phyloP scores from a whole-genome alignment of 2,113 vertebrate species.

The Megaceryle maxima region DNA sequence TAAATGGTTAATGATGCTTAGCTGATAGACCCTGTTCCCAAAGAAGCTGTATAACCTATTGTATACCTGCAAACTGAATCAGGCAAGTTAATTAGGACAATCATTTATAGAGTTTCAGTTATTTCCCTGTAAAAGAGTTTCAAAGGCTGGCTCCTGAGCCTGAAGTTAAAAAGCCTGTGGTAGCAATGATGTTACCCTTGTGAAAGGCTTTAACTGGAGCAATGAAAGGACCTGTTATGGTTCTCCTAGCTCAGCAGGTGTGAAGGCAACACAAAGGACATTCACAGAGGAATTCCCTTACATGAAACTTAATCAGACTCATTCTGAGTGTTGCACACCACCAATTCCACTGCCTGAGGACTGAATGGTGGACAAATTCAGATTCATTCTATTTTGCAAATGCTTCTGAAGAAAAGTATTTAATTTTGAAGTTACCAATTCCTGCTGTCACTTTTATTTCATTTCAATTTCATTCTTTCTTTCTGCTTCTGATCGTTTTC shows the following conservation, averaged over 20 bases:
- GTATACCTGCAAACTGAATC: neutral
- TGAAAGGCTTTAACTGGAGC: slow-evolving; percentile 28
- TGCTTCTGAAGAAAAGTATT: neutral
- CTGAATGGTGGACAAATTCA: neutral
- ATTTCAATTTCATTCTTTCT: no score
- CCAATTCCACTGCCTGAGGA: neutral
- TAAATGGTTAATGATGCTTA: neutral
- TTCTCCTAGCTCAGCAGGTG: slow-evolving; percentile 38
- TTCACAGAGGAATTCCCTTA: slow-evolving; percentile 32
- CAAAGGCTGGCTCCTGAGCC: neutral
- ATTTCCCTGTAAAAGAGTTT: slow-evolving; percentile 12
- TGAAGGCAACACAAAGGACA: slow-evolving; percentile 38
- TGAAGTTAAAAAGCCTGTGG: neutral
- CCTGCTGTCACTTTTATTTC: neutral
- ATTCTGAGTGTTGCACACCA: neutral
- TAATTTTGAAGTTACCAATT: neutral
- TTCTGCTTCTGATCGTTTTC: neutral
- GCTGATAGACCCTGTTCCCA: neutral
- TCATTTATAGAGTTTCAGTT: neutral
- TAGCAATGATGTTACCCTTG: slow-evolving; percentile 18
- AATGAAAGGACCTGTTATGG: slow-evolving; percentile 51
- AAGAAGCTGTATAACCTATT: neutral
- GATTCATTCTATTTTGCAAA: neutral
- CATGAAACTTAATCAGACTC: slow-evolving; percentile 21
- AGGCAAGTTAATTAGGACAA: neutral